Base-by-base conservation (phyloP, 1,140 invertebrate genomes). In the Formica exsecta region DNA sequence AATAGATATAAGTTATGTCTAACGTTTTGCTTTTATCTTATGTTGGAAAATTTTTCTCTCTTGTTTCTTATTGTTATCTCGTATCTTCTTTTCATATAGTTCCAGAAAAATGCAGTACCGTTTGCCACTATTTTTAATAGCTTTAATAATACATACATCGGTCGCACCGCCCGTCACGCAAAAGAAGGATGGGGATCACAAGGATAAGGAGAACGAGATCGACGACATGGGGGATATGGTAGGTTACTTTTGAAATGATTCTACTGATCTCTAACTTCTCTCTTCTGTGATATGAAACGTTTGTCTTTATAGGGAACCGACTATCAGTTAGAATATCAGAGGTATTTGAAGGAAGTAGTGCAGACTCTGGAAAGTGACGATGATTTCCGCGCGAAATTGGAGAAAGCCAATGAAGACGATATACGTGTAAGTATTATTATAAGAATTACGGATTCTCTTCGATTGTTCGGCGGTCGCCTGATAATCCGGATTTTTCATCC, bases 301-400 rank as follows among this genome's bases (percentile, higher is more conserved):
- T 13, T 38, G 73, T 73, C 4, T 83, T 92, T 84, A 6, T 70
- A 94, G 94, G 92, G 93, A 86, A 89, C 93, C 3, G 61, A 92
- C 95, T 79, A 94, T 61, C 71, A 59, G 25, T 9, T 97, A 87
- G 98, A 98, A 92, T 99, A 99, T 94, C 97, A 98, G 81, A 95
- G 97, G 29, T 99, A 99, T 93, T 95, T 99, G 25, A 96, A 97
- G 89, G 98, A 99, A 95, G 98, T 99, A 0, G 97, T 99, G 0
- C 96, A 98, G 91, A 96, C 97, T 0, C 93, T 99, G 8, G 98
- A 99, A 95, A 97, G 96, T 88, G 98, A 99, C 95, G 96, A 96
- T 1, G 96, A 97, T 9, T 99, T 99, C 91, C 96, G 97, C 32
- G 95, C 97, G 71, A 98, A 98, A 92, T 94, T 99, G 36, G 97